Base-by-base conservation (phyloP, 2,797 vertebrate species). In the Megalops cyprinoides region DNA sequence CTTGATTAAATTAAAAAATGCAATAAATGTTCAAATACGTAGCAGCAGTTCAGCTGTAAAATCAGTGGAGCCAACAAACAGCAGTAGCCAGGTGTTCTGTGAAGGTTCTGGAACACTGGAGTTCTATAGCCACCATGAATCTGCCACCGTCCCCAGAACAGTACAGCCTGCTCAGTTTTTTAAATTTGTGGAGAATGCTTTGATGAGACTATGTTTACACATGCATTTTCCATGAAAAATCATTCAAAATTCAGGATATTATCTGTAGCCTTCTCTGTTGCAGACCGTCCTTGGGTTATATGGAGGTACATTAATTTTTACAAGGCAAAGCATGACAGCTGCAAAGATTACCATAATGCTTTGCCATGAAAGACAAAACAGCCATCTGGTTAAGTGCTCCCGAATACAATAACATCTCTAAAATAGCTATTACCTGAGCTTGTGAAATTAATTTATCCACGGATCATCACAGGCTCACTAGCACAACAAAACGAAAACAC, bases 401-500 rank as follows among this genome's bases (percentile, higher is more conserved):
- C 34, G 60, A 81, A 81, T 69, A 71, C 75, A 53, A 60, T 60
- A 12, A 77, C 62, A 14, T 46, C 51, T n/a, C 67, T 62, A 82
- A 18, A 56, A 80, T 31, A 37, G 75, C 84, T 84, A 25, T 23
- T 48, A 51, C 42, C 62, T 62, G 20, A 62, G 69, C 28, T 39
- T 18, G 20, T 53, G 62, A 82, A 81, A 80, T 65, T 23, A 79
- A 79, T 75, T 37, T 75, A 75, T 46, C 74, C 48, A 56, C 28
- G 71, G 31, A 42, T 73, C 69, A 84, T 82, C n/a, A n/a, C n/a
- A n/a, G n/a, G n/a, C n/a, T n/a, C n/a, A n/a, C n/a, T 74, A 60
- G 42, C 80, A 79, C 80, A 79, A 74, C 74, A 83, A 81, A 84
- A 84, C 42, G 9, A 34, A n/a, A 71, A 51, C 53, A 23, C 12